Conservation (phyloP, 2,797 vertebrate species). For the Alcedo quadribrachys region DNA sequence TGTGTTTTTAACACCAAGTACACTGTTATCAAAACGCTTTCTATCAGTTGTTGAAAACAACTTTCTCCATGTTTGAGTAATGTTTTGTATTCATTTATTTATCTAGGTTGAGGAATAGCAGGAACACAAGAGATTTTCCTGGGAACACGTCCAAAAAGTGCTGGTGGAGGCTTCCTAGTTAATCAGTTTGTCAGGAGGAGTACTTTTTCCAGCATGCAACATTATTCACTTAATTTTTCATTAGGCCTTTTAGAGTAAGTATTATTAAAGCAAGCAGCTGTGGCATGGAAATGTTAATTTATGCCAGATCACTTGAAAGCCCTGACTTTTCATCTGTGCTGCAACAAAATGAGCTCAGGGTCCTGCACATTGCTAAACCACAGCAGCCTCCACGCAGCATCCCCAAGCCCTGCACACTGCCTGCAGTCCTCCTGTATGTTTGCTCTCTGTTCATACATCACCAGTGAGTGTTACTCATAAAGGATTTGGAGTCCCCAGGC, state of each 20-base stretch:
- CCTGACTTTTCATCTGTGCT: neutral
- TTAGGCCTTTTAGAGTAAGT: neutral
- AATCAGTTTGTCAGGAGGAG: slow-evolving; percentile 38
- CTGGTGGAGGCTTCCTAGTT: neutral
- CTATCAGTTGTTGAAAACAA: slow-evolving; percentile 35
- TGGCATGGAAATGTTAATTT: neutral
- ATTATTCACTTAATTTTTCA: slow-evolving; percentile 26
- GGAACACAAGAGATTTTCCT: neutral
- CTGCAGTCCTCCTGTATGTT: slow-evolving; percentile 59
- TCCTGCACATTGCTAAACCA: neutral
- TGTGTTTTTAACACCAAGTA: neutral
- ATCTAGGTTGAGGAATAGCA: neutral
- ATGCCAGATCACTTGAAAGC: neutral
- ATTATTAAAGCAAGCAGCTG: slow-evolving; percentile 14
- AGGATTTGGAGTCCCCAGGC: slow-evolving; percentile 76
- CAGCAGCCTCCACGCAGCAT: neutral
- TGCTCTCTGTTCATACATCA: slow-evolving; percentile 80
- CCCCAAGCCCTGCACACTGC: neutral
- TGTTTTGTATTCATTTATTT: slow-evolving; percentile 8
- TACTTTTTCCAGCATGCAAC: neutral
- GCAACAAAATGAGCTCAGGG: neutral
- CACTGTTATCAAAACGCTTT: neutral
- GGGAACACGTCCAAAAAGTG: neutral
- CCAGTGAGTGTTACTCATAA: slow-evolving; percentile 79
- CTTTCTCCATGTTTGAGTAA: slow-evolving; percentile 30